These are phyloP conservation scores for Ophonus ardosiacus DNA, from an alignment of 2,888 invertebrate genomes.

Conservation along the genomic window DNA sequence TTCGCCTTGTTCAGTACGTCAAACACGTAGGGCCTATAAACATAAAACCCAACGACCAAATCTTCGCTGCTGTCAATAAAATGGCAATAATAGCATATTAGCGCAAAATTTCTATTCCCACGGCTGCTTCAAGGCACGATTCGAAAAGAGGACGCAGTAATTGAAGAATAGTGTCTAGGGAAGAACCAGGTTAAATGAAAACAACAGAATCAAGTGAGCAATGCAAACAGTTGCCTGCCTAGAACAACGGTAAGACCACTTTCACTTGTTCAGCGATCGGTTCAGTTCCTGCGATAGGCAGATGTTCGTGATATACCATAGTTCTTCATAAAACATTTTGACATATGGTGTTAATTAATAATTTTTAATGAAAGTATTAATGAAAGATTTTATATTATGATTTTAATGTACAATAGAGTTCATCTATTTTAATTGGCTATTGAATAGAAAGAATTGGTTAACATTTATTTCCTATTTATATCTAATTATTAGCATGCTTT, in stretches of 20 bases:
- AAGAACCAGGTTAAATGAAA: constrained; percentile 49
- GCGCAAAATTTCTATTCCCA: constrained; percentile 48
- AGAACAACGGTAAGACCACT: constrained; percentile 31
- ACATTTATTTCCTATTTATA: too few relatives aligned
- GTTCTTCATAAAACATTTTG: constrained; percentile 17
- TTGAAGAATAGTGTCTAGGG: constrained; percentile 36
- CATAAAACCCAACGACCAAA: constrained; percentile 40
- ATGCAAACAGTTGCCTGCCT: not conserved
- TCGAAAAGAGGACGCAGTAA: constrained; percentile 37
- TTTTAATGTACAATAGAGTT: too few relatives aligned
- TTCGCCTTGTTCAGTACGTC: constrained; percentile 6
- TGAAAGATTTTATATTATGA: too few relatives aligned
- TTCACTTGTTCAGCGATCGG: constrained; percentile 34
- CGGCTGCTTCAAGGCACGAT: constrained; percentile 23
- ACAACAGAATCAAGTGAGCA: constrained; percentile 8
- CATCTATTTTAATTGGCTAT: too few relatives aligned
- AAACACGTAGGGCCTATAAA: constrained; percentile 10
- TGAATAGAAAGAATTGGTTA: too few relatives aligned
- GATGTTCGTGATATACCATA: constrained; percentile 54
- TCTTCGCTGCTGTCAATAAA: constrained; percentile 40
- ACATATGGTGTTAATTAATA: constrained; percentile 13
- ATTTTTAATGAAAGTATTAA: not conserved
- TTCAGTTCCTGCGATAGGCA: constrained; percentile 15
- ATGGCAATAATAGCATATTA: constrained; percentile 27
- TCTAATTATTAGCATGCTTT: too few relatives aligned